These are phyloP conservation scores for Trisateles emortualis DNA, from an alignment of 2,888 invertebrate genomes.

Conservation along the genomic window DNA sequence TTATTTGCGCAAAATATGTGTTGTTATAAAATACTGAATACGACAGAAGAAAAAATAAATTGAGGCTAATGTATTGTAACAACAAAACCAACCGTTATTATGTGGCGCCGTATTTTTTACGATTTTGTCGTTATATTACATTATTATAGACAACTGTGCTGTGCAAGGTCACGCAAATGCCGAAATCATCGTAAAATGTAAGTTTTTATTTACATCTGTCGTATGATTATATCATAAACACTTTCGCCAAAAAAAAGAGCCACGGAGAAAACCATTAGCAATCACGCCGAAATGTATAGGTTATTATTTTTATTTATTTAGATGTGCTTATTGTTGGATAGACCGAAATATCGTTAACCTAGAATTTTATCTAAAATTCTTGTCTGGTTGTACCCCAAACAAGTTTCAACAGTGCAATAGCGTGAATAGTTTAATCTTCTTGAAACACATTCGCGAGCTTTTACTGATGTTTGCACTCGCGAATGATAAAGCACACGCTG, in stretches of 20 bases:
- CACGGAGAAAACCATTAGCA: not conserved
- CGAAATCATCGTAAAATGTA: slow-evolving; percentile 29
- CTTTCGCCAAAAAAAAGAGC: slow-evolving; percentile 34
- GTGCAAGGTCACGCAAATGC: slow-evolving; percentile 36
- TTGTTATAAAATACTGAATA: slow-evolving; percentile 31
- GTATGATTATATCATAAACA: slow-evolving; percentile 33
- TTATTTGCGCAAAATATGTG: slow-evolving; percentile 31
- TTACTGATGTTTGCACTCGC: slow-evolving; percentile 70
- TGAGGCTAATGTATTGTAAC: slow-evolving; percentile 15
- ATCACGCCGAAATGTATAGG: not conserved
- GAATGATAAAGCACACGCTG: slow-evolving; percentile 74
- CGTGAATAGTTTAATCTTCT: slow-evolving; percentile 65
- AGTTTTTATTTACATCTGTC: slow-evolving; percentile 32
- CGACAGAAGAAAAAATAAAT: slow-evolving; percentile 28
- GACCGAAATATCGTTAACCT: slow-evolving; percentile 31
- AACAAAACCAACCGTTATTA: not conserved
- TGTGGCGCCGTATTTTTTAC: slow-evolving; percentile 24
- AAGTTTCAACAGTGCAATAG: slow-evolving; percentile 49
- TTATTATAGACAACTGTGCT: slow-evolving; percentile 38
- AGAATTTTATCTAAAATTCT: slow-evolving; percentile 37
- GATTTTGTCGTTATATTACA: slow-evolving; percentile 29
- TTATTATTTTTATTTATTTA: slow-evolving; percentile 12
- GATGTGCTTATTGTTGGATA: slow-evolving; percentile 26
- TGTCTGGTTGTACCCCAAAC: slow-evolving; percentile 45
- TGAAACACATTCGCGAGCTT: slow-evolving; percentile 58